Evolutionary conservation across 2,888 invertebrate species (phyloP).

Genomic region (Eupelmus urozonus): DNA sequence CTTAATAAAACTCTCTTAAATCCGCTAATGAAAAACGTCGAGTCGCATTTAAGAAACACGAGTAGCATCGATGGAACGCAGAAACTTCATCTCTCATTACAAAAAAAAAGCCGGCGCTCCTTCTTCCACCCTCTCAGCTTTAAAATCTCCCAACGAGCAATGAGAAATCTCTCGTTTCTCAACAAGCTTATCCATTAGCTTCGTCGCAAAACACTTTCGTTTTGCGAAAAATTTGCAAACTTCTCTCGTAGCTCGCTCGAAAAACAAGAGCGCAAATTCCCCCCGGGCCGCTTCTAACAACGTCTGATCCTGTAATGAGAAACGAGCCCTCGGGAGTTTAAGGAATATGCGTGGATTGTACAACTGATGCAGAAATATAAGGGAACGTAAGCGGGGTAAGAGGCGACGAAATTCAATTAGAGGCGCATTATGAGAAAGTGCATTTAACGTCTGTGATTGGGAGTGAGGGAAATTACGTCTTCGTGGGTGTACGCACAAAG

Average conservation of each 20-base stretch:
- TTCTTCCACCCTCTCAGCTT: neutral
- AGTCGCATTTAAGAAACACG: neutral
- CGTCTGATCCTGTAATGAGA: too few relatives aligned
- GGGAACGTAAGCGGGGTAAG: too few relatives aligned
- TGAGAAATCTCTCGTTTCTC: neutral
- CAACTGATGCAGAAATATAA: too few relatives aligned
- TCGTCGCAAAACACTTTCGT: neutral
- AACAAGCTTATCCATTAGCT: neutral
- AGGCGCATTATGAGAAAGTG: conserved; percentile 40
- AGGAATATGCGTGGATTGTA: too few relatives aligned
- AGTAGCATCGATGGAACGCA: too few relatives aligned
- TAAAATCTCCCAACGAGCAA: neutral
- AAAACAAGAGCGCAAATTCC: neutral
- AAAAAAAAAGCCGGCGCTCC: too few relatives aligned
- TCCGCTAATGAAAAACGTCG: neutral
- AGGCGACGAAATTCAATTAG: conserved; percentile 31
- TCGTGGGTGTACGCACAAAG: too few relatives aligned
- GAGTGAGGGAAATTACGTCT: too few relatives aligned
- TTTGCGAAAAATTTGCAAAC: neutral
- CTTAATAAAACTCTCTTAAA: too few relatives aligned
- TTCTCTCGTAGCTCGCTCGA: neutral
- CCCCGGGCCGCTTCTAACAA: too few relatives aligned
- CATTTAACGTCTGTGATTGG: conserved; percentile 40
- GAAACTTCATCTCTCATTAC: too few relatives aligned
- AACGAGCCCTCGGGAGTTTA: neutral